Base-by-base conservation (phyloP, 2,888 invertebrate species). In the Drosophila cyrtoloma region DNA sequence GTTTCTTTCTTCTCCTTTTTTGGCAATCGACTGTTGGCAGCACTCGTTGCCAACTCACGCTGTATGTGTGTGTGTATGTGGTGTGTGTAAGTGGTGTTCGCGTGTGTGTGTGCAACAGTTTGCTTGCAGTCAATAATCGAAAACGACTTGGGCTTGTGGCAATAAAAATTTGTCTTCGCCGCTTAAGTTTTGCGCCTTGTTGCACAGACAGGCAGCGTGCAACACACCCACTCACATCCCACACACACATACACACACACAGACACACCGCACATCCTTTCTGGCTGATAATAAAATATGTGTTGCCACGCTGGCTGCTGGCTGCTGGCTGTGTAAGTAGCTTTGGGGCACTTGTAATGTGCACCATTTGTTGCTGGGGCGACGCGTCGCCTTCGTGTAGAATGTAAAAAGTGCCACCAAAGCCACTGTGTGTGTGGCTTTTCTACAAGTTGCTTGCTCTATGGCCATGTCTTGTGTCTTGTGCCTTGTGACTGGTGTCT, bases 131-230 rank as follows among this genome's bases (percentile, higher is more conserved):
- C 88, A 83, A 83, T 83, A 83, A 83, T 83, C 83, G 83, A 77
- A 86, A 85, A 82, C 83, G 84, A 86, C 78, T 82, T 79, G 63
- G 79, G 82, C 79, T 82, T 83, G 78, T 72, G 78, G 86, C 82
- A 84, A 86, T 84, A 86, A 84, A 86, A 86, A 86, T 84, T 86
- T 86, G 86, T 86, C 86, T 86, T 84, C 81, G 70, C 79, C 73
- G 81, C 79, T 84, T 82, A 88, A 86, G 81, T 79, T 83, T 78
- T 81, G 86, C 75, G 83, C 83, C 90, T 86, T 86, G 86, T 85
- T 90, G 86, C 89, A 80, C 85, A 89, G 69, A 75, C 77, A 77
- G 72, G 42, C 50, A 60, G 58, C 39, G 35, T 42, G 47, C 33
- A 28, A 30, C 50, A 5, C 51, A 26, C 57, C 47, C 44, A 61